phyloP scores from a whole-genome alignment of 2,113 vertebrate genomes.

The Brienomyrus brachyistius region DNA sequence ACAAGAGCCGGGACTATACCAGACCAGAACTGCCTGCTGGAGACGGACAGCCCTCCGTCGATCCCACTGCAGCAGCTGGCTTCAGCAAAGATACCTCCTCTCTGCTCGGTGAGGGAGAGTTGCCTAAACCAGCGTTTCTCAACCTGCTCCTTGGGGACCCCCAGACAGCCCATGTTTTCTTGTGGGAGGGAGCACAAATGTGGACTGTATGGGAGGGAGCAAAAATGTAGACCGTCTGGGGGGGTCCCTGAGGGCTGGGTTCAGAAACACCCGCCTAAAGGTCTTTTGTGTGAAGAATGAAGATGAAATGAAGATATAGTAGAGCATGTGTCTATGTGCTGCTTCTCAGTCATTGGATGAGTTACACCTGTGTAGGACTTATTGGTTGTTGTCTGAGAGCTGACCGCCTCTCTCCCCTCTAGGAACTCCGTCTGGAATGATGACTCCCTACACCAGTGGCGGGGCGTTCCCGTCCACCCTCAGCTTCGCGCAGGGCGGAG shows the following conservation, averaged over 20 bases:
- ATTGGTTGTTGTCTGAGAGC: not conserved
- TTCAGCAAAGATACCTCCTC: slow-evolving; percentile 88
- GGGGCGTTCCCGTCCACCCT: slow-evolving; percentile 64
- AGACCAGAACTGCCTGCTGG: slow-evolving; percentile 92
- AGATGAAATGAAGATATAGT: not conserved
- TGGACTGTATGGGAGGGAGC: not conserved
- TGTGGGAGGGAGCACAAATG: not conserved
- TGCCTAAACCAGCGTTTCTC: not conserved
- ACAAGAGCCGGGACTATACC: slow-evolving; percentile 97
- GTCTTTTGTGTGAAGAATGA: not conserved
- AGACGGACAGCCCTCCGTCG: slow-evolving; percentile 79
- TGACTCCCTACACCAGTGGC: slow-evolving; percentile 63
- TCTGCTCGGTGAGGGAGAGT: slow-evolving; percentile 73
- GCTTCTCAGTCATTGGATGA: not conserved
- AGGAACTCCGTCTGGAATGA: slow-evolving; percentile 64
- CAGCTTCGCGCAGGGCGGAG: slow-evolving; percentile 59
- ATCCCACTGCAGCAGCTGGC: slow-evolving; percentile 75
- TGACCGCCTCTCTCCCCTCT: not conserved
- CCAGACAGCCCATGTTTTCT: not conserved
- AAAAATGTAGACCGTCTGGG: not conserved
- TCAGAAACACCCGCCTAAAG: not conserved
- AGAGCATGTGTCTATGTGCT: not conserved
- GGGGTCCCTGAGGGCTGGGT: not conserved
- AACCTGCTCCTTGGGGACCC: not conserved
- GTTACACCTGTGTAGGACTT: not conserved